phyloP scores from a whole-genome alignment of 2,888 invertebrate genomes.

The Pandemis cinnamomeana region DNA sequence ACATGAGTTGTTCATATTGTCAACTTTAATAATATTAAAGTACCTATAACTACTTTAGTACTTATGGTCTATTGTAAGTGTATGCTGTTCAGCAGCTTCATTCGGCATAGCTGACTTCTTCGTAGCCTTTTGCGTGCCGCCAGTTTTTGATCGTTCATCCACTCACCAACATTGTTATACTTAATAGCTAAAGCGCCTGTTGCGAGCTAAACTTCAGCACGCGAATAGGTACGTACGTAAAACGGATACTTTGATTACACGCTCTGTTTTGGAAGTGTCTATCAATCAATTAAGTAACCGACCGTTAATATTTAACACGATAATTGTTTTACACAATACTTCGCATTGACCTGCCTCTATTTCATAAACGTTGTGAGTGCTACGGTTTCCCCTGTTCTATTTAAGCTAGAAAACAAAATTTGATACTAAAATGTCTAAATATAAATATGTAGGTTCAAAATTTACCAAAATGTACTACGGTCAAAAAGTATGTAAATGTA shows the following conservation, averaged over 20 bases:
- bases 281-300: not conserved
- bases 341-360: not conserved
- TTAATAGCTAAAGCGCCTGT: not conserved
- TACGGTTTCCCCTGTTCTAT: too few species aligned
- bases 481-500: too few species aligned
- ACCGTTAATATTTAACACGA: constrained; percentile 1
- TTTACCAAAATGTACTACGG: too few species aligned
- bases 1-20: too few species aligned
- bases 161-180: not conserved
- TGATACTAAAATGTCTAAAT: too few species aligned
- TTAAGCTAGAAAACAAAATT: too few species aligned
- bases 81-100: not conserved
- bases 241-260: constrained; percentile 12
- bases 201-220: constrained; percentile 20
- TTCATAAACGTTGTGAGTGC: not conserved
- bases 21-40: too few species aligned
- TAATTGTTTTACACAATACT: not conserved
- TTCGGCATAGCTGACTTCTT: too few species aligned
- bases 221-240: constrained; percentile 11
- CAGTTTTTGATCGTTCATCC: constrained; percentile 16
- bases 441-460: too few species aligned
- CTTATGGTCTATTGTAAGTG: not conserved
- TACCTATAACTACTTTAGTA: too few species aligned
- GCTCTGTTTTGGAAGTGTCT: constrained; percentile 20
- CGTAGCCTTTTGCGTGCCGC: not conserved